phyloP scores from a whole-genome alignment of 2,888 invertebrate genomes.

The Dysmachus trigonus region DNA sequence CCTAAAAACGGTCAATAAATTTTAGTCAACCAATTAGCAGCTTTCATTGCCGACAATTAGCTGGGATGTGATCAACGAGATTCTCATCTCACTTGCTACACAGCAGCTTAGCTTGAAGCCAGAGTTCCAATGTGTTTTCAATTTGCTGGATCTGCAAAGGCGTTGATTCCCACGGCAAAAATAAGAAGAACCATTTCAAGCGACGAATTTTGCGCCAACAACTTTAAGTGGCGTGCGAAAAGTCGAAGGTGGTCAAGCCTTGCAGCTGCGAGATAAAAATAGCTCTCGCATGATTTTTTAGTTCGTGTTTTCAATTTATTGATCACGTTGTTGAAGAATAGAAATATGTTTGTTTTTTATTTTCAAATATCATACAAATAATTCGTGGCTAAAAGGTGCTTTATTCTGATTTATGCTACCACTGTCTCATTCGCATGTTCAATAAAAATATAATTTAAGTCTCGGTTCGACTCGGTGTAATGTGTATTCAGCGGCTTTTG shows the following conservation, averaged over 20 bases:
- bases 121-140: neutral
- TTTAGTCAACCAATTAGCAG: constrained; percentile 25
- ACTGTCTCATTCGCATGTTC: too few species aligned
- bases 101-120: neutral
- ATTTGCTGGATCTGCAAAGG: neutral
- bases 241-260: neutral
- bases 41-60: constrained; percentile 7
- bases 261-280: neutral
- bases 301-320: neutral
- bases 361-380: neutral
- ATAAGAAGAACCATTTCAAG: neutral
- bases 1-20: constrained; percentile 20
- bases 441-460: too few species aligned
- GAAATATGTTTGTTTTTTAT: neutral
- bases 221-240: constrained; percentile 24
- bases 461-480: too few species aligned
- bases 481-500: too few species aligned
- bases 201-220: neutral
- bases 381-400: too few species aligned
- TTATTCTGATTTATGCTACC: too few species aligned
- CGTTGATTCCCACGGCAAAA: constrained; percentile 20
- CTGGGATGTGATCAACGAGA: constrained; percentile 16
- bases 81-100: constrained; percentile 8
- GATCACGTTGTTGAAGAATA: neutral
- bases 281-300: neutral